Percentiles rank a stretch among this genome's conserved stretches.
These are phyloP conservation scores for Tragelaphus scriptus DNA, from an alignment of 2,113 vertebrate species.

Conservation along the genomic window DNA sequence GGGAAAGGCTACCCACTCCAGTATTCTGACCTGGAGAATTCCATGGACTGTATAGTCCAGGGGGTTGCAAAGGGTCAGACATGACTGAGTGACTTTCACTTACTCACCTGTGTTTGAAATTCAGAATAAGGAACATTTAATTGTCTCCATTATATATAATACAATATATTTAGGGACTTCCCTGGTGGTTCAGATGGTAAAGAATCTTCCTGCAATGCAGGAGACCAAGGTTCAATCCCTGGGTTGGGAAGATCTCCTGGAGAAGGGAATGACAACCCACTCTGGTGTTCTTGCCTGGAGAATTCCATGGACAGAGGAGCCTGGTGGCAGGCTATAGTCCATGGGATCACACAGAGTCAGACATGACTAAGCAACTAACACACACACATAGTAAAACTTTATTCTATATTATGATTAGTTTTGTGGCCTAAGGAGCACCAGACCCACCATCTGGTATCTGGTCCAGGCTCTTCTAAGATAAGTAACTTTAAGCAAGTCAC, in stretches of 20 bases:
- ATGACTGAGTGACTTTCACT: too few relatives aligned
- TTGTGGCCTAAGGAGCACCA: neutral
- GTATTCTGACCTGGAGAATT: neutral
- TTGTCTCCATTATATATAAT: slow-evolving; percentile 12
- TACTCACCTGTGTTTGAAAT: slow-evolving; percentile 28
- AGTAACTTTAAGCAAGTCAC: neutral
- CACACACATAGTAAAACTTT: neutral
- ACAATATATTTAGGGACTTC: neutral
- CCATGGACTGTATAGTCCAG: too few relatives aligned
- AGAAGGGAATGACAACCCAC: too few relatives aligned
- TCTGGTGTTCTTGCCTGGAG: too few relatives aligned
- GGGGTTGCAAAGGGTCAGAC: too few relatives aligned
- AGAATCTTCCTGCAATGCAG: too few relatives aligned
- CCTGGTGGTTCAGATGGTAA: too few relatives aligned
- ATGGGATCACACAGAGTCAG: neutral
- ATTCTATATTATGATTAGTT: neutral
- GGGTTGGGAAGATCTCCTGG: too few relatives aligned
- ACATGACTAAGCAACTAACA: neutral
- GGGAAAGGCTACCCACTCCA: neutral
- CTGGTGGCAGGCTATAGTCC: neutral
- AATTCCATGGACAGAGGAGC: neutral
- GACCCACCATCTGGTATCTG: neutral
- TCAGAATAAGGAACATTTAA: neutral
- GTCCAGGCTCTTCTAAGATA: neutral
- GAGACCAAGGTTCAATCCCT: too few relatives aligned